These are phyloP conservation scores for Tachypleus tridentatus DNA, from an alignment of 1,140 invertebrate species.

Conservation along the genomic window DNA sequence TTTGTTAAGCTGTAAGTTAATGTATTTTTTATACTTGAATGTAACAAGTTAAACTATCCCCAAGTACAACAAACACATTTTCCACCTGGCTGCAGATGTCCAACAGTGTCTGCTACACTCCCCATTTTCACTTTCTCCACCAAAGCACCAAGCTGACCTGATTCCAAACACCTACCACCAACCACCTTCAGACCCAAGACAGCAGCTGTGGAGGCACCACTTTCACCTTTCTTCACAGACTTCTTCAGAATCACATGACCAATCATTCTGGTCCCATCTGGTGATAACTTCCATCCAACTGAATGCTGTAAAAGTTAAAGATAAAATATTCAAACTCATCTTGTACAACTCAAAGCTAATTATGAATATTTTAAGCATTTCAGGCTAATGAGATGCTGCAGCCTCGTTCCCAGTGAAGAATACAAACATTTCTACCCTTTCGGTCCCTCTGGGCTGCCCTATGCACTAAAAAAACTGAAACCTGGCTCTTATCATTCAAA, in stretches of 20 bases:
- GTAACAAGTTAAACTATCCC: no score
- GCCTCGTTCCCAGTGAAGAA: no score
- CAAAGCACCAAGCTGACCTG: constrained; percentile 62
- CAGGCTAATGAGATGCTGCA: no score
- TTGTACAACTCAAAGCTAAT: no score
- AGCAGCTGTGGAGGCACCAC: constrained; percentile 32
- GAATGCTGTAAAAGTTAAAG: constrained; percentile 51
- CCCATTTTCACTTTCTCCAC: constrained; percentile 96
- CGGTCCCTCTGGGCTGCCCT: no score
- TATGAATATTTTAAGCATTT: no score
- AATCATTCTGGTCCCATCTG: constrained; percentile 76
- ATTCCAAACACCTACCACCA: constrained; percentile 58
- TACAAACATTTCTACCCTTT: no score
- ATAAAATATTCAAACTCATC: no score
- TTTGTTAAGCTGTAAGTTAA: constrained; percentile 1
- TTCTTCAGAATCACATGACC: constrained; percentile 94
- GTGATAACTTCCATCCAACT: constrained; percentile 84
- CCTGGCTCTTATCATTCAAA: no score
- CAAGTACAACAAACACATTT: not conserved
- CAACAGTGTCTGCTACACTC: constrained; percentile 88
- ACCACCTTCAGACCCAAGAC: constrained; percentile 89
- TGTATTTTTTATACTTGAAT: not conserved
- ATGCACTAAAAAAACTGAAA: no score
- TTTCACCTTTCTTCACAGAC: constrained; percentile 39
- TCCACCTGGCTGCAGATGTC: constrained; percentile 79